phyloP scores from a whole-genome alignment of 2,888 invertebrate species.

The Agrotis segetum region DNA sequence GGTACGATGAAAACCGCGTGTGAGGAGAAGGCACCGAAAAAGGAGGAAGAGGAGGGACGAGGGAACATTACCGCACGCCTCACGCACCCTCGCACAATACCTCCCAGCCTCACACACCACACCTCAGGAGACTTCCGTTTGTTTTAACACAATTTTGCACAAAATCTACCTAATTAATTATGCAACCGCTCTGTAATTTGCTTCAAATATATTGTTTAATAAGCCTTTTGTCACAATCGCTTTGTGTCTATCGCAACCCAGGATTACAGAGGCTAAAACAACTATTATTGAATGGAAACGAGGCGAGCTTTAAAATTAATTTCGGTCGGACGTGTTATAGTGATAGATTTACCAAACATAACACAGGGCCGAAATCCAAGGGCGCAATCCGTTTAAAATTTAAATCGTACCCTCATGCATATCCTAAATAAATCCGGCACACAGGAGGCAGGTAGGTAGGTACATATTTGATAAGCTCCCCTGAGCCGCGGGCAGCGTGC shows the following conservation, averaged over 20 bases:
- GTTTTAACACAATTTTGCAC: slow-evolving; percentile 65
- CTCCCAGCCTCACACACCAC: slow-evolving; percentile 62
- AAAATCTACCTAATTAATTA: slow-evolving; percentile 71
- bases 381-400: slow-evolving; percentile 91
- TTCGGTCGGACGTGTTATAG: slow-evolving; percentile 75
- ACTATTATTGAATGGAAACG: slow-evolving; percentile 84
- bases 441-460: slow-evolving; percentile 85
- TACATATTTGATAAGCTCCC: slow-evolving; percentile 90
- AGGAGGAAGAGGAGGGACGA: slow-evolving; percentile 46
- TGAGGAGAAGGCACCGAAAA: slow-evolving; percentile 50
- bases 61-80: slow-evolving; percentile 58
- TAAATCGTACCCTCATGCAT: slow-evolving; percentile 91
- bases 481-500: slow-evolving; percentile 77
- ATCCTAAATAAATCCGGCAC: slow-evolving; percentile 90
- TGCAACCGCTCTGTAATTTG: slow-evolving; percentile 72
- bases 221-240: slow-evolving; percentile 79
- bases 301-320: slow-evolving; percentile 78
- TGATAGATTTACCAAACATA: slow-evolving; percentile 89
- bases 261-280: slow-evolving; percentile 81
- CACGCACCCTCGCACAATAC: slow-evolving; percentile 61
- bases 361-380: slow-evolving; percentile 88
- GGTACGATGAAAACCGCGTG: slow-evolving; percentile 46
- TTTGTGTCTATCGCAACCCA: slow-evolving; percentile 71
- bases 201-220: slow-evolving; percentile 74
- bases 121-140: slow-evolving; percentile 59